These are phyloP conservation scores for Aphelocoma californica DNA, from an alignment of 2,797 vertebrate species.

Conservation along the genomic window DNA sequence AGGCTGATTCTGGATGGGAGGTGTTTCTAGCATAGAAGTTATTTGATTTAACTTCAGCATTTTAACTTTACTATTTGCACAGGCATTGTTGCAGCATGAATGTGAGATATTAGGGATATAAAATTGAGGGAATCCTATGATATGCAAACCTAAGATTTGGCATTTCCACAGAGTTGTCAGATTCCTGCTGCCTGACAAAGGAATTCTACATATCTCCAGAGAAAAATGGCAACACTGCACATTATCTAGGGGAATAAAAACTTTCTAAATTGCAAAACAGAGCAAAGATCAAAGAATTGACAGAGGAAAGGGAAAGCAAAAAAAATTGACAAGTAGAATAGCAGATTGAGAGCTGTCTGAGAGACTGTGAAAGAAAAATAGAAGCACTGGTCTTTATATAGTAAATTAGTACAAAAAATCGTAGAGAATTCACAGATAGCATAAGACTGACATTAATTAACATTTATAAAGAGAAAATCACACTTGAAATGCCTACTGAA, in stretches of 20 bases:
- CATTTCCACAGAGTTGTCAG: not conserved
- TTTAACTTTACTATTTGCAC: not conserved
- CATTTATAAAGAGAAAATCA: not conserved
- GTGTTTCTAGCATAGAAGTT: not conserved
- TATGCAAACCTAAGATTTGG: not conserved
- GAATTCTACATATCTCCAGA: not conserved
- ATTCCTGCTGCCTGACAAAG: not conserved
- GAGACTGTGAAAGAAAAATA: not conserved
- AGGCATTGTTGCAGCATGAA: not conserved
- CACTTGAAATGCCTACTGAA: not conserved
- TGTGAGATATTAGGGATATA: not conserved
- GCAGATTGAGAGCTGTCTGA: not conserved
- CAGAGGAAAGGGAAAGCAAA: not conserved
- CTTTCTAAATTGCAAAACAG: not conserved
- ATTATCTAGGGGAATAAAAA: not conserved
- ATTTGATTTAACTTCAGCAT: not conserved
- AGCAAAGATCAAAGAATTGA: conserved; percentile 22
- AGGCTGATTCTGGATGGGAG: not conserved
- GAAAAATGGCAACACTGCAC: not conserved
- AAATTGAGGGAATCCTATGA: not conserved
- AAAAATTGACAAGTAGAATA: not conserved
- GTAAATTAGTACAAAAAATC: not conserved
- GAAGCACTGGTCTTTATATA: not conserved
- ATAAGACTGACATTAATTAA: not conserved
- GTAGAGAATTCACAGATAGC: not conserved